Evolutionary conservation across 1,140 invertebrate genomes (phyloP).

Genomic region (Dinothrombium tinctorium): DNA sequence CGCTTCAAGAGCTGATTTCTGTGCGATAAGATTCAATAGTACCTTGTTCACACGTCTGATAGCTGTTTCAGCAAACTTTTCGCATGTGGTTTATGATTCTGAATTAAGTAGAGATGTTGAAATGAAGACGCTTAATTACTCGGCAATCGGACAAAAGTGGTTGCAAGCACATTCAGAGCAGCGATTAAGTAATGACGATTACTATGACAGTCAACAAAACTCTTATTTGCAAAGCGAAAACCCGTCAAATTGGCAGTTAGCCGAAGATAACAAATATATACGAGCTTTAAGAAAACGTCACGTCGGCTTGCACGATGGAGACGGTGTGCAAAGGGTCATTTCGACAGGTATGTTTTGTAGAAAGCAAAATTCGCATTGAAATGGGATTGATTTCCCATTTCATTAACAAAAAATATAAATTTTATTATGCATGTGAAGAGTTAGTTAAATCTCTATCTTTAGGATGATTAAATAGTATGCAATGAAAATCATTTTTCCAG

Average conservation of each 20-base stretch:
- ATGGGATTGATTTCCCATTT: too few relatives aligned
- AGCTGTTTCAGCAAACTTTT: slow-evolving; percentile 29
- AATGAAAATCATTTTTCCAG: slow-evolving; percentile 6
- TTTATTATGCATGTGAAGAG: too few relatives aligned
- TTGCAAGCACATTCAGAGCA: slow-evolving; percentile 17
- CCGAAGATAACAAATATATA: too few relatives aligned
- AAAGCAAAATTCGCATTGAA: too few relatives aligned
- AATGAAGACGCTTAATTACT: slow-evolving; percentile 22
- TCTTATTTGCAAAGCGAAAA: background rate
- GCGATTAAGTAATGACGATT: background rate
- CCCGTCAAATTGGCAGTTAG: too few relatives aligned
- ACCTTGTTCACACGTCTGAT: slow-evolving; percentile 36
- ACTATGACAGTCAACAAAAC: background rate
- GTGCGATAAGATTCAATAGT: slow-evolving; percentile 39
- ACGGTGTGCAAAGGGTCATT: slow-evolving; percentile 23
- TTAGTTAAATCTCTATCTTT: too few relatives aligned
- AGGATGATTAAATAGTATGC: background rate
- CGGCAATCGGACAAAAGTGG: slow-evolving; percentile 22
- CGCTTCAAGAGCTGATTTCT: slow-evolving; percentile 39
- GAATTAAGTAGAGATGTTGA: slow-evolving; percentile 20
- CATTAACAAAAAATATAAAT: background rate
- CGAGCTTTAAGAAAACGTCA: too few relatives aligned
- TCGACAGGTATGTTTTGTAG: slow-evolving; percentile 20
- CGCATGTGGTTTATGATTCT: slow-evolving; percentile 18
- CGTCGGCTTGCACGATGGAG: slow-evolving; percentile 25